These are phyloP conservation scores for Asobara japonica DNA, from an alignment of 1,140 invertebrate species.

Conservation along the genomic window DNA sequence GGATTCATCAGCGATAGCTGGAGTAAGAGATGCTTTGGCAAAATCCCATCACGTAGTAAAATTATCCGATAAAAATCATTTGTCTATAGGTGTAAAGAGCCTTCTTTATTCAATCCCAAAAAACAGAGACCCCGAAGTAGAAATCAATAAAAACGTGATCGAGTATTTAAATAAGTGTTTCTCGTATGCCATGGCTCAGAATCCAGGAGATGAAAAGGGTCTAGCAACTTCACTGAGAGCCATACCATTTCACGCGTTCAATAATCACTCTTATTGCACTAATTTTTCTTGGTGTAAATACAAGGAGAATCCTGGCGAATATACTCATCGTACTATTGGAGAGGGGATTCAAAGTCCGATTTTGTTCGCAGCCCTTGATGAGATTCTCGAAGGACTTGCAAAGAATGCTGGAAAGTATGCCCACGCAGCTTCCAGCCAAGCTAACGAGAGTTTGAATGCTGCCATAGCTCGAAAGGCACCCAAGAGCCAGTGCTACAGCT, in stretches of 20 bases:
- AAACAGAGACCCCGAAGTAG: background rate
- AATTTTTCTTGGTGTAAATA: slow-evolving; percentile 1
- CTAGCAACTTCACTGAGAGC: background rate
- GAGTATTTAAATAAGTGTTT: background rate
- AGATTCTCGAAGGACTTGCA: background rate
- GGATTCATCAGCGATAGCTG: background rate
- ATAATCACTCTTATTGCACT: background rate
- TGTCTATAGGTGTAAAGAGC: background rate
- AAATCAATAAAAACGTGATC: background rate
- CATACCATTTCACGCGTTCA: slow-evolving; percentile 2
- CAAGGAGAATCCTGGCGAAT: background rate
- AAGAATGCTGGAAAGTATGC: slow-evolving; percentile 32
- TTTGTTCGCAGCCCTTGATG: background rate
- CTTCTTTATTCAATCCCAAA: background rate
- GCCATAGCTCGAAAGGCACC: slow-evolving; percentile 34
- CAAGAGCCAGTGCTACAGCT: slow-evolving; percentile 36
- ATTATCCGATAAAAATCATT: slow-evolving; percentile 12
- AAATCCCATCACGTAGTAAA: background rate
- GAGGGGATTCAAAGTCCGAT: background rate
- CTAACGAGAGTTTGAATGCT: slow-evolving; percentile 40
- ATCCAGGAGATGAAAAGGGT: background rate
- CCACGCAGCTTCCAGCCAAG: slow-evolving; percentile 32
- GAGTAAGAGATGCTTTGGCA: background rate
- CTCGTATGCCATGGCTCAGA: background rate
- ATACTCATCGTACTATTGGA: background rate